Percentiles rank a stretch among this genome's conserved stretches.
phyloP scores from a whole-genome alignment of 1,140 invertebrate species.

The Bombus waltoni region DNA sequence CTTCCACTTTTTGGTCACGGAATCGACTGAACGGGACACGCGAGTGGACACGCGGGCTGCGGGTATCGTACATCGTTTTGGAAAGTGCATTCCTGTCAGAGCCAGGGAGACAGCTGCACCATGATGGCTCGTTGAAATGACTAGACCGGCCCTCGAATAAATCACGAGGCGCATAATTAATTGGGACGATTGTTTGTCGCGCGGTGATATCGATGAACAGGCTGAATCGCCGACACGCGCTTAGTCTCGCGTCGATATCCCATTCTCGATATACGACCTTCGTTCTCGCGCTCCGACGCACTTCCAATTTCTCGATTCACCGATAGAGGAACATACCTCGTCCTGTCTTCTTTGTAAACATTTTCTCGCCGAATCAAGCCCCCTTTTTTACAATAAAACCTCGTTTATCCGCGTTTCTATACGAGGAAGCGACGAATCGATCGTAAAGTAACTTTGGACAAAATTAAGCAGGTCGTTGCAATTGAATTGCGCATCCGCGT shows the following conservation, averaged over 20 bases:
- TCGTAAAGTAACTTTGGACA: too few species aligned
- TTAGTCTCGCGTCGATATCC: conserved; percentile 15
- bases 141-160: conserved; percentile 59
- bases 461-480: too few species aligned
- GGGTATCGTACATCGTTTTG: conserved; percentile 35
- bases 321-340: background rate
- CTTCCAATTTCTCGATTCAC: background rate
- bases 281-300: background rate
- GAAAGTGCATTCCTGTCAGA: conserved; percentile 45
- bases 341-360: background rate
- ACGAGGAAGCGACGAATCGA: too few species aligned
- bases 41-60: background rate
- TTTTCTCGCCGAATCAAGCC: background rate
- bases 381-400: too few species aligned
- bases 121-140: conserved; percentile 50
- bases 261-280: background rate
- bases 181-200: conserved; percentile 63
- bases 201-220: conserved; percentile 60
- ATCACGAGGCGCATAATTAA: conserved; percentile 69
- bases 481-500: too few species aligned
- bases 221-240: conserved; percentile 24
- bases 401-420: too few species aligned
- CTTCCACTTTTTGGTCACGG: background rate
- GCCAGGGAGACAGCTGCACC: conserved; percentile 41
- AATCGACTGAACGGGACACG: background rate